Percentiles rank a stretch among this genome's conserved stretches.
Conservation (phyloP, 2,888 invertebrate species). For the Doris montereyensis region DNA sequence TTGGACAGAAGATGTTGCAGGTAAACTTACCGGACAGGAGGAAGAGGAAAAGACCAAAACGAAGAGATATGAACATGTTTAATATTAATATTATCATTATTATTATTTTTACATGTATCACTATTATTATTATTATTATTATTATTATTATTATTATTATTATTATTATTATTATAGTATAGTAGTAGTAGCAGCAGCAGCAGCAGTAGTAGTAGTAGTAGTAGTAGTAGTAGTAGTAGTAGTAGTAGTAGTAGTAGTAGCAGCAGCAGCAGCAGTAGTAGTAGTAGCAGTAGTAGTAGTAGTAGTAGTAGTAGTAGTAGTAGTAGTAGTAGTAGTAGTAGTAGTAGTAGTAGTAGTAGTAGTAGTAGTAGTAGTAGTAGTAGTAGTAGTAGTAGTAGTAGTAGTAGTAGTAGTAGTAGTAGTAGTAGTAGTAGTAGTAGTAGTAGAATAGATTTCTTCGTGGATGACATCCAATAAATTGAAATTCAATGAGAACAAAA, state of each 20-base stretch:
- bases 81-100: background rate
- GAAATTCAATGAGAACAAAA: too few relatives aligned
- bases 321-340: conserved; percentile 39
- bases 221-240: conserved; percentile 31
- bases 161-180: background rate
- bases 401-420: conserved; percentile 38
- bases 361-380: conserved; percentile 41
- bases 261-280: conserved; percentile 21
- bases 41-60: too few relatives aligned
- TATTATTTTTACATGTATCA: background rate
- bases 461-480: too few relatives aligned
- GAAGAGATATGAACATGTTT: background rate
- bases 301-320: conserved; percentile 31
- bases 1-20: too few relatives aligned
- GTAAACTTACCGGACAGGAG: too few relatives aligned
- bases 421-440: conserved; percentile 32
- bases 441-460: too few relatives aligned
- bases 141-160: background rate
- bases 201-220: conserved; percentile 29
- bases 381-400: conserved; percentile 24
- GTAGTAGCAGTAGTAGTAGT: background rate
- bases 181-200: conserved; percentile 7
- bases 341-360: conserved; percentile 41
- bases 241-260: conserved; percentile 15
- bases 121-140: background rate